phyloP scores from a whole-genome alignment of 2,113 vertebrate genomes.

The Patagioenas fasciata region DNA sequence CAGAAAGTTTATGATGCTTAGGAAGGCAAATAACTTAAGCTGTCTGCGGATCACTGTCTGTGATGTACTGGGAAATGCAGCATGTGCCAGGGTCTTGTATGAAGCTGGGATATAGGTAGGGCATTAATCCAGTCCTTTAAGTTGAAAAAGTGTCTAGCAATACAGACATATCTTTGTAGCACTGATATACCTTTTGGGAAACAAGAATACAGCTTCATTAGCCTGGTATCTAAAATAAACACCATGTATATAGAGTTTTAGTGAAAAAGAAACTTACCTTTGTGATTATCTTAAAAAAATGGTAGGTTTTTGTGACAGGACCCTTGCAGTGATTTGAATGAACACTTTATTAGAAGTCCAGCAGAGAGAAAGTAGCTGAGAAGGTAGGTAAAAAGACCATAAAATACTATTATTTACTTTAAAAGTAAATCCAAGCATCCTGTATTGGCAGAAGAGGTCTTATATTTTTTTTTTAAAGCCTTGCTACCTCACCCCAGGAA shows the following conservation, averaged over 20 bases:
- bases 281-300: neutral
- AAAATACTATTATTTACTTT: neutral
- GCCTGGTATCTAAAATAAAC: neutral
- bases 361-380: neutral
- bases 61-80: neutral
- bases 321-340: neutral
- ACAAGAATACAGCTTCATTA: neutral
- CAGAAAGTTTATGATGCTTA: neutral
- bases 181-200: neutral
- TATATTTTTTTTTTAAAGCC: slow-evolving; percentile 17
- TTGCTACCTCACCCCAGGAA: neutral
- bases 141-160: neutral
- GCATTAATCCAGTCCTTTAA: neutral
- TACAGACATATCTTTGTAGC: neutral
- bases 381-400: neutral
- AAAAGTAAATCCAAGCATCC: neutral
- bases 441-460: neutral
- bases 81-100: neutral
- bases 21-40: neutral
- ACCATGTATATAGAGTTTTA: neutral
- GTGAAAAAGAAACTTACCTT: neutral
- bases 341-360: neutral
- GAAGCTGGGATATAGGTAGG: neutral
- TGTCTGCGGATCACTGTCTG: neutral
- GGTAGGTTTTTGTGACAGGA: neutral